Evolutionary conservation across 2,888 invertebrate species (phyloP), one percentile per base, ranked within the genome.

Genomic region (Ophioninae sp.): DNA sequence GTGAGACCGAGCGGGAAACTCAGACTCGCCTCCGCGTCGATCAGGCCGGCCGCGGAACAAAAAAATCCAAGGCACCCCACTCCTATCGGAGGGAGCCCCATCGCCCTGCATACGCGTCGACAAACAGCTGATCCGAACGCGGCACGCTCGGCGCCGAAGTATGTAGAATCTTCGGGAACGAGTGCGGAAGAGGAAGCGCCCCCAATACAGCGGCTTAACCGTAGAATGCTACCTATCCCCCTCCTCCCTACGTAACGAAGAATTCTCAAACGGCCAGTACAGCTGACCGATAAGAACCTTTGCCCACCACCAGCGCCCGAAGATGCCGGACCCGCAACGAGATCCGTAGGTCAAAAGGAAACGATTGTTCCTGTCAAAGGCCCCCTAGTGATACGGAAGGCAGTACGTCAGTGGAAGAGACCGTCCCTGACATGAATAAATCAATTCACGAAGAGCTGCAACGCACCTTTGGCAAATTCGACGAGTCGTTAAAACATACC

Each of bases 91-190:
- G 30, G 30, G 30, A 30, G 30, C 30, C 2, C 30, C 30, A 30
- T 3, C 30, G 30, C 30, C 3, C 30, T 30, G 30, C 3, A 3
- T 30, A 30, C 30, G 1, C 30, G 30, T 30, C 30, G 30, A 30
- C 30, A 30, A 30, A 30, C 30, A 30, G 30, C 30, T 30, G 30
- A 30, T 5, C 21, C 61, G 61, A 41, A 10, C 41, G 85, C 83
- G 83, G 41, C 41, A 85, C 83, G 83, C 87, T 86, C 75, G 88
- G 57, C 64, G 81, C 85, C 85, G 85, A 81, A 80, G 87, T 87
- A 56, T 85, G 87, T 0, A 65, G 37, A n/a, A 13, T 65, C n/a
- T 6, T 65, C 39, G n/a, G n/a, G 6, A 37, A 21, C 41, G 41
- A 41, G 41, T 41, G 7, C 41, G 41, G 41, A 10, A 10, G 41